Conservation (phyloP, 2,888 invertebrate genomes). For the Chloroclysta siterata region DNA sequence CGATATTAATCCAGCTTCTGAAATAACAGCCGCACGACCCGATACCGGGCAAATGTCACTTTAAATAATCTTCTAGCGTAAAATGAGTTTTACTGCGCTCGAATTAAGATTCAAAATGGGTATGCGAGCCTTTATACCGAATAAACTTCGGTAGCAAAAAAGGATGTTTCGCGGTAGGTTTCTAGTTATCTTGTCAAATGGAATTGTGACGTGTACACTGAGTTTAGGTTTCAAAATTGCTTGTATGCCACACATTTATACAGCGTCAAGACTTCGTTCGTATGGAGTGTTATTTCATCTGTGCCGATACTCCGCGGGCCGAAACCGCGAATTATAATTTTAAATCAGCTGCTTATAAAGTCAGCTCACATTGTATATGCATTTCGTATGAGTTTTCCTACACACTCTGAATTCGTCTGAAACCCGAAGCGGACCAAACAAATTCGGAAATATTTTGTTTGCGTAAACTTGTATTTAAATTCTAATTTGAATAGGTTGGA, state of each 20-base stretch:
- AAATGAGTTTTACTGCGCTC: neutral
- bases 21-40: constrained; percentile 37
- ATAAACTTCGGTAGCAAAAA: neutral
- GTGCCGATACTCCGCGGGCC: constrained; percentile 45
- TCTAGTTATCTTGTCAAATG: too few species aligned
- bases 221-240: constrained; percentile 1
- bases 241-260: neutral
- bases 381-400: constrained; percentile 58
- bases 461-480: constrained; percentile 26
- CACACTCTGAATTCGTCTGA: constrained; percentile 47
- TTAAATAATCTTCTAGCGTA: neutral
- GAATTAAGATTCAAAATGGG: neutral
- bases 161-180: neutral
- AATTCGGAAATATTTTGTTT: constrained; percentile 35
- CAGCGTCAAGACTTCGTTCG: neutral
- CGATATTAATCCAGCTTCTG: constrained; percentile 38
- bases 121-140: constrained; percentile 3
- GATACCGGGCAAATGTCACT: constrained; percentile 29
- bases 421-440: constrained; percentile 44
- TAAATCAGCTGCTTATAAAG: constrained; percentile 64
- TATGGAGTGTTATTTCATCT: constrained; percentile 33
- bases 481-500: constrained; percentile 21
- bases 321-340: constrained; percentile 65
- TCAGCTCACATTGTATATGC: constrained; percentile 58
- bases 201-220: too few species aligned